These are phyloP conservation scores for Amazona finschi DNA, from an alignment of 2,797 vertebrate species.

Conservation along the genomic window DNA sequence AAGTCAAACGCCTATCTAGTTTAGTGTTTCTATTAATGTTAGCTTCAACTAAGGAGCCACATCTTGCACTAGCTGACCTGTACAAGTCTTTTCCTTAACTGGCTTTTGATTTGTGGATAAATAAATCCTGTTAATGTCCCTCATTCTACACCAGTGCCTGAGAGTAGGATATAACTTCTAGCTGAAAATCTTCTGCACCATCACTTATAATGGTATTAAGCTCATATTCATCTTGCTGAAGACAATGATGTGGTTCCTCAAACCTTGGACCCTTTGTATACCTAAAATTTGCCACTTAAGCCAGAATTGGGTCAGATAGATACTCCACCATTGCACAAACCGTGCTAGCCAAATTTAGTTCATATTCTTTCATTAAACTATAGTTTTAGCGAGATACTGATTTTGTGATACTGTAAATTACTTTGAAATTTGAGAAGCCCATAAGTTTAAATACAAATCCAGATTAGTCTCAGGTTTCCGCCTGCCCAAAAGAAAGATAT, in stretches of 20 bases:
- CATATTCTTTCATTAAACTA: background rate
- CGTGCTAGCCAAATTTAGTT: fast-evolving
- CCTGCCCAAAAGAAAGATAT: background rate
- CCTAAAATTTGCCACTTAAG: background rate
- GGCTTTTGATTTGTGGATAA: background rate
- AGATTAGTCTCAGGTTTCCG: background rate
- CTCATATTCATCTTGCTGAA: background rate
- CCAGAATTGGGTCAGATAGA: background rate
- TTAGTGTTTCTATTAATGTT: background rate
- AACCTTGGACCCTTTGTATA: fast-evolving
- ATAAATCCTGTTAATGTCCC: background rate
- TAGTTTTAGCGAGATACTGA: background rate
- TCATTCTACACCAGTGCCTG: fast-evolving
- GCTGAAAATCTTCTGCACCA: background rate
- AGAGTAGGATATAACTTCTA: background rate
- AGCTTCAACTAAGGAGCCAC: background rate
- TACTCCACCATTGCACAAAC: background rate
- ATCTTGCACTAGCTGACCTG: fast-evolving
- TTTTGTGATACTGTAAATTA: background rate
- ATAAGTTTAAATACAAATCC: background rate
- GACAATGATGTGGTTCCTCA: background rate
- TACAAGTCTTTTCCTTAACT: background rate
- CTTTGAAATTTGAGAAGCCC: background rate
- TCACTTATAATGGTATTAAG: background rate
- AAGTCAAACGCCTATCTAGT: background rate